Conservation (phyloP, 1,140 invertebrate species). For the Tetragnatha versicolor region DNA sequence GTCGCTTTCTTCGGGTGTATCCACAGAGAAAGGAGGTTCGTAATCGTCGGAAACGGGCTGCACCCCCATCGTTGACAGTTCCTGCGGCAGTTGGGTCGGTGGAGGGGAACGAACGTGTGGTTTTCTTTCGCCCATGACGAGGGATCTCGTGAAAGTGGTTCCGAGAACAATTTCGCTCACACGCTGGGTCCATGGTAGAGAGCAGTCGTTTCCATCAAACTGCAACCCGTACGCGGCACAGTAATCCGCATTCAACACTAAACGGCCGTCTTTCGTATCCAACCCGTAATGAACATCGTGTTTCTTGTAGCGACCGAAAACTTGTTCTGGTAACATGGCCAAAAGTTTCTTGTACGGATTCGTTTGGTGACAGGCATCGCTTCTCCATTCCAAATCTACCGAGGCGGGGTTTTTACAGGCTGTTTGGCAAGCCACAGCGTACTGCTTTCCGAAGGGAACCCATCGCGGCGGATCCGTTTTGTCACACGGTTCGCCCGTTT, state of each 20-base stretch:
- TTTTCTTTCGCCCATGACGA: too few relatives aligned
- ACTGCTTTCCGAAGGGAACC: neutral
- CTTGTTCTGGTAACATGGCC: neutral
- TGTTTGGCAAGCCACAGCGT: neutral
- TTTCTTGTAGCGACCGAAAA: neutral
- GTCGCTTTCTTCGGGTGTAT: too few relatives aligned
- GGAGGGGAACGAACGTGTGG: too few relatives aligned
- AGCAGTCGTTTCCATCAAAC: neutral
- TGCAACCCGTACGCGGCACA: neutral
- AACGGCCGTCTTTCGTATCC: neutral
- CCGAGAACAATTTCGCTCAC: too few relatives aligned
- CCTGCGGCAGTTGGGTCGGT: too few relatives aligned
- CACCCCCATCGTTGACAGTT: too few relatives aligned
- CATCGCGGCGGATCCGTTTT: neutral
- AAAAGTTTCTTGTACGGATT: neutral
- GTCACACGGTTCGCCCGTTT: neutral
- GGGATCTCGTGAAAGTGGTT: too few relatives aligned
- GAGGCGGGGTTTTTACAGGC: neutral
- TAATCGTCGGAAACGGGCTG: too few relatives aligned
- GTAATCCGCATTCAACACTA: neutral
- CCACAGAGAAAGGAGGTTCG: too few relatives aligned
- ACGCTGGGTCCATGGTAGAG: neutral
- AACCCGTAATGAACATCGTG: neutral
- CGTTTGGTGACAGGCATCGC: neutral
- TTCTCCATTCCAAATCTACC: neutral